Percentiles rank a stretch among this genome's conserved stretches.
Evolutionary conservation across 2,113 vertebrate species (phyloP).

Genomic region (Columba janthina): DNA sequence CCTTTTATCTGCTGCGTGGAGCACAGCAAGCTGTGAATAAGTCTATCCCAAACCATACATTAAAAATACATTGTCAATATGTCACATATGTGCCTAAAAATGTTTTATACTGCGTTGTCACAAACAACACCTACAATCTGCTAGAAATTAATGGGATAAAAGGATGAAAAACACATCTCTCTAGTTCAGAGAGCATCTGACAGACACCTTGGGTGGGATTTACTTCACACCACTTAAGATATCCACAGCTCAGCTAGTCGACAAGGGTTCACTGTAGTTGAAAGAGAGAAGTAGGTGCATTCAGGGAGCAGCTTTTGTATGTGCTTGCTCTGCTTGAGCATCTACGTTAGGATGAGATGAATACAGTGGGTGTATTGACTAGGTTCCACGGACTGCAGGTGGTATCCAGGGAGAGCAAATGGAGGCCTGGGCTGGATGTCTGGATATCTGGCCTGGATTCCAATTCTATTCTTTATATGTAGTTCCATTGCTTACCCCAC

Average conservation of each 20-base stretch:
- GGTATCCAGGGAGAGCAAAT: background rate
- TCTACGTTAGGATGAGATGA: background rate
- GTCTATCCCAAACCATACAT: background rate
- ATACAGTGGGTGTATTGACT: background rate
- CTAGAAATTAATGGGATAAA: slow-evolving; percentile 3
- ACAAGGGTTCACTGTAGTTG: background rate
- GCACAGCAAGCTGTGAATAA: background rate
- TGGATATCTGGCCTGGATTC: background rate
- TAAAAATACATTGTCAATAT: background rate
- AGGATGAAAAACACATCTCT: background rate
- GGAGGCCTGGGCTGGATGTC: background rate
- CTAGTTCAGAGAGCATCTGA: background rate
- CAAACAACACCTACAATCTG: background rate
- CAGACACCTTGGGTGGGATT: background rate
- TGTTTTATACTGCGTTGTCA: background rate
- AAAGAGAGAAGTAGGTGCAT: background rate
- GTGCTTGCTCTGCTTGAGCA: background rate
- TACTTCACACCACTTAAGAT: background rate
- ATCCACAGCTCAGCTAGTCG: background rate
- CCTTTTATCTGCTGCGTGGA: background rate
- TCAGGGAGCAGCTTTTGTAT: background rate
- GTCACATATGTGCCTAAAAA: background rate
- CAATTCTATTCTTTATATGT: background rate
- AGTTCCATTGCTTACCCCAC: background rate
- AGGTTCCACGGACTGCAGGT: background rate